Base-by-base conservation (phyloP, 1,140 invertebrate species). In the Papilio xuthus region DNA sequence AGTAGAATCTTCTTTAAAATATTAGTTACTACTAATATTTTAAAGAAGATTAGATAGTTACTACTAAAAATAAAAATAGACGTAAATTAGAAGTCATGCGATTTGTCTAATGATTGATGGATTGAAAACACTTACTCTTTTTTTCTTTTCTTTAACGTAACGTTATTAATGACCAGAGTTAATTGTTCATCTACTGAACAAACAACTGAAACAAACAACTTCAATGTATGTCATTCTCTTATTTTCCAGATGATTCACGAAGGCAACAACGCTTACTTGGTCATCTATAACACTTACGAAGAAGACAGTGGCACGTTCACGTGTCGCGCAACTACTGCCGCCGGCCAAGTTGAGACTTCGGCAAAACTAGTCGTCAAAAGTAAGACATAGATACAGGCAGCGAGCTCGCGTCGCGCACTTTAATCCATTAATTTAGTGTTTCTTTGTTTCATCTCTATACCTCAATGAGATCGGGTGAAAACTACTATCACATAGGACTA, bases 361-460 rank as follows among this genome's bases (percentile, higher is more conserved):
- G 98, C 98, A 85, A 97, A 97, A 94, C 96, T 99, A 95, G 97
- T 97, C 95, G 98, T 99, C 94, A 98, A 98, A 98, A 98, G 98
- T 99, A 98, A 98, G 98, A 96, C 97, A 95, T 98, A 96, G 97
- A 95, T 89, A 93, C 94, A 94, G 93, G 92, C 92, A 92, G 91
- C 91, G 91, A 92, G 92, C 88, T 90, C 92, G 90, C 92, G 92
- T 92, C 90, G 90, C 90, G 90, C 91, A 92, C 90, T 92, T 90
- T 92, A 92, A 93, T 92, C 87, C 88, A 93, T 93, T 93, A 92
- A 93, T 91, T 90, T 93, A 93, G 92, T 90, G 90, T 92, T 92
- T 93, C 90, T 92, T 93, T 92, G 91, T 92, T 91, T 90, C 89
- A 91, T 89, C 83, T 89, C 86, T 90, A 86, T 90, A 89, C 84